phyloP scores from a whole-genome alignment of 1,140 invertebrate species.

The Manduca sexta region DNA sequence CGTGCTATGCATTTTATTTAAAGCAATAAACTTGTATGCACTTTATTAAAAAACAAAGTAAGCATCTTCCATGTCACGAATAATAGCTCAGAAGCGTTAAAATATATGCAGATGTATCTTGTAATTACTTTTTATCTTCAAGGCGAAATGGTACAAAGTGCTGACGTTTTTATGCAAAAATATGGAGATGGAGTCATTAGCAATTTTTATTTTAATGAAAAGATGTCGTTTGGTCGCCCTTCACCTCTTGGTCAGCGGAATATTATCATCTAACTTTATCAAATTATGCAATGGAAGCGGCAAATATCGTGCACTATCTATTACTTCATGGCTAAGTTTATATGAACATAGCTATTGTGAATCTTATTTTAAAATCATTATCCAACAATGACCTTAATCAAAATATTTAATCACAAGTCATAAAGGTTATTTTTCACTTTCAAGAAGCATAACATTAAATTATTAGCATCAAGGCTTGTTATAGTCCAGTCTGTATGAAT shows the following conservation, averaged over 20 bases:
- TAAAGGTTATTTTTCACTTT: no score
- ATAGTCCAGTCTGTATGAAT: no score
- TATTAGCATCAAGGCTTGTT: no score
- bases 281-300: no score
- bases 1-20: no score
- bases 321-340: no score
- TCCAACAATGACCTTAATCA: no score
- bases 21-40: no score
- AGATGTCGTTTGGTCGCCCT: conserved; percentile 37
- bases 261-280: conserved; percentile 42
- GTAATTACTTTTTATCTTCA: conserved; percentile 46
- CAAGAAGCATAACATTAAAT: no score
- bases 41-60: no score
- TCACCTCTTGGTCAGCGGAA: conserved; percentile 46
- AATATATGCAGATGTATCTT: conserved; percentile 63
- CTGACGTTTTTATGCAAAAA: conserved; percentile 68
- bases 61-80: not conserved
- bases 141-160: conserved; percentile 46
- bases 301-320: no score
- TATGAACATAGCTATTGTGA: not conserved
- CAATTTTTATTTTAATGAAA: conserved; percentile 61
- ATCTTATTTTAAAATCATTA: not conserved
- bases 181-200: conserved; percentile 68
- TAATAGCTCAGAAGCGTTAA: conserved; percentile 29
- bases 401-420: no score